These are phyloP conservation scores for Falco biarmicus DNA, from an alignment of 2,797 vertebrate species.

Conservation along the genomic window DNA sequence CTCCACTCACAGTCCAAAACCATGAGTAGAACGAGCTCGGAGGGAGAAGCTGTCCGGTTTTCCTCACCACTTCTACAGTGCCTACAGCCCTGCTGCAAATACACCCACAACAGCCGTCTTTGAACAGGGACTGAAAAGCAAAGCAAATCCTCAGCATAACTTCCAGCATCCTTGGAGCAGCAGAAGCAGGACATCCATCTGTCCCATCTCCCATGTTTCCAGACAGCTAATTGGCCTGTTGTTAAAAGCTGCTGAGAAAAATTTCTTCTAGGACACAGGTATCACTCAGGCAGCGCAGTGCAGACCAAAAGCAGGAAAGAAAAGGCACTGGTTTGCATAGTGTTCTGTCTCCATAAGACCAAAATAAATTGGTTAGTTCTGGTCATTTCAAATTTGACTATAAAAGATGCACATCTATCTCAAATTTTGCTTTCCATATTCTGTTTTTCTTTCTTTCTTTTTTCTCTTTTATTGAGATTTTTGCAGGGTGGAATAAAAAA, in stretches of 20 bases:
- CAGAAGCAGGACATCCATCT: background rate
- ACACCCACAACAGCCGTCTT: background rate
- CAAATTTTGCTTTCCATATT: background rate
- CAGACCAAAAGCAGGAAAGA: background rate
- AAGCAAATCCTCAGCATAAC: background rate
- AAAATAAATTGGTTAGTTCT: background rate
- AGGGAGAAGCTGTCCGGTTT: background rate
- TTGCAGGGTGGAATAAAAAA: background rate
- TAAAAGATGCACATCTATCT: background rate
- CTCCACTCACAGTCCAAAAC: background rate
- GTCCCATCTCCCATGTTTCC: rapidly evolving
- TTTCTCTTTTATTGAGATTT: background rate
- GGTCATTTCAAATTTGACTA: background rate
- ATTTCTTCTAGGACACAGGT: background rate
- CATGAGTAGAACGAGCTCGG: background rate
- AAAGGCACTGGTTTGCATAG: background rate
- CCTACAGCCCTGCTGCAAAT: background rate
- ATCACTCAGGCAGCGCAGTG: background rate
- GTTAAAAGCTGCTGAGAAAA: background rate
- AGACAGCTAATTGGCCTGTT: background rate
- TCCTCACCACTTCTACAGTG: background rate
- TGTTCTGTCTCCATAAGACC: background rate
- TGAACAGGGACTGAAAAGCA: background rate
- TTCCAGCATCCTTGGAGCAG: background rate
- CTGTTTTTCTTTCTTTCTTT: background rate